These are phyloP conservation scores for Cariama cristata DNA, from an alignment of 2,113 vertebrate genomes.

Conservation along the genomic window DNA sequence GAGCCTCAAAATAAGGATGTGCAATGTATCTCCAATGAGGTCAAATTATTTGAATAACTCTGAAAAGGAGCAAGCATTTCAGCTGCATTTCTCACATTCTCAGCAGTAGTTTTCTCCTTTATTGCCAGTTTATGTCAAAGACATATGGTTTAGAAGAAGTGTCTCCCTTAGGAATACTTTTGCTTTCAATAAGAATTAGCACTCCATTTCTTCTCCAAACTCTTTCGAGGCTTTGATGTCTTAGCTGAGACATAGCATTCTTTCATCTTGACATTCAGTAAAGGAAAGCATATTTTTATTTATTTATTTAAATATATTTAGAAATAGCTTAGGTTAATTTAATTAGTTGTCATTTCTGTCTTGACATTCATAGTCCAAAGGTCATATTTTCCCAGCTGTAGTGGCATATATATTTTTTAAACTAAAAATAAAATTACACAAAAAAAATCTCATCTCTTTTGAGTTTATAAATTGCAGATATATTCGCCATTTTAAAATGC, in stretches of 20 bases:
- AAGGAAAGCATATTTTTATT: not conserved
- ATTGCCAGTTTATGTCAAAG: constrained; percentile 54
- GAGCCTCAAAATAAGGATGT: constrained; percentile 12
- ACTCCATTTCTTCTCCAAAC: constrained; percentile 37
- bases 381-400: not conserved
- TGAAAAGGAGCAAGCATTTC: not conserved
- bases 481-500: not conserved
- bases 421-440: not conserved
- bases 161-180: constrained; percentile 25
- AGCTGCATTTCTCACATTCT: constrained; percentile 24
- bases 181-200: constrained; percentile 63
- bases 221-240: constrained; percentile 52
- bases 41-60: constrained; percentile 30
- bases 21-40: not conserved
- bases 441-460: not conserved
- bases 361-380: constrained; percentile 12
- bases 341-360: not conserved
- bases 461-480: not conserved
- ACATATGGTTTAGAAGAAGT: constrained; percentile 24
- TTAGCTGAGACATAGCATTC: constrained; percentile 4
- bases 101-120: constrained; percentile 33
- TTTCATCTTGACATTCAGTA: constrained; percentile 56
- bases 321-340: constrained; percentile 4
- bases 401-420: not conserved
- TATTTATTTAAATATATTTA: constrained; percentile 36